Evolutionary conservation across 2,797 vertebrate species (phyloP), one percentile per base, ranked within the genome.

Genomic region (Echiichthys vipera): DNA sequence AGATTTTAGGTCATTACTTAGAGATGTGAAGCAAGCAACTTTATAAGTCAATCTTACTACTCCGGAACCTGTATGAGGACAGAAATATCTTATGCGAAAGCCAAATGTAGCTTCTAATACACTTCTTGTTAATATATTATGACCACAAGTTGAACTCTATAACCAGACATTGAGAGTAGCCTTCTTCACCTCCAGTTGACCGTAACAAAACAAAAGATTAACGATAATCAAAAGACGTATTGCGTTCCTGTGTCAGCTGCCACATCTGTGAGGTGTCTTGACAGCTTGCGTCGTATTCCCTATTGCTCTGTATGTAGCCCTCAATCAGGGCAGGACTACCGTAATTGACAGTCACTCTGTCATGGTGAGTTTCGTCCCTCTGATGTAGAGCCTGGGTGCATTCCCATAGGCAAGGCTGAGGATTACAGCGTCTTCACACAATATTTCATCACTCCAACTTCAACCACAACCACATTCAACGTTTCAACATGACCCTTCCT

Each of bases 371-470:
- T 88, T 72, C 37, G 66, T 49, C 80, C 65, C 69, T 92, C 82
- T 91, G 85, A 91, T 89, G 83, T 85, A 39, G 71, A 84, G 77
- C 70, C 75, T 66, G 74, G 51, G 36, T 71, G 50, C 58, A 29
- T 72, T 84, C 88, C 88, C 74, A 6, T 27, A 53, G 81, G 81
- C 78, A n/a, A 9, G 51, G 55, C 64, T 40, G 68, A 67, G 63
- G 69, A 91, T 93, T 93, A 83, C 91, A 87, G 74, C 56, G 78
- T 89, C 79, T 81, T 80, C 84, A 62, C 85, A 58, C 87, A 65
- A 80, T 83, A 84, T 93, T 93, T 90, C 93, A 88, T 93, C 93
- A 92, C 67, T 85, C 78, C 51, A 42, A 81, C 77, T 81, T 78
- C 78, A 79, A 62, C 74, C 57, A 46, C 78, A 79, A 62, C 74